phyloP scores from a whole-genome alignment of 2,797 vertebrate species.

The Peromyscus eremicus region DNA sequence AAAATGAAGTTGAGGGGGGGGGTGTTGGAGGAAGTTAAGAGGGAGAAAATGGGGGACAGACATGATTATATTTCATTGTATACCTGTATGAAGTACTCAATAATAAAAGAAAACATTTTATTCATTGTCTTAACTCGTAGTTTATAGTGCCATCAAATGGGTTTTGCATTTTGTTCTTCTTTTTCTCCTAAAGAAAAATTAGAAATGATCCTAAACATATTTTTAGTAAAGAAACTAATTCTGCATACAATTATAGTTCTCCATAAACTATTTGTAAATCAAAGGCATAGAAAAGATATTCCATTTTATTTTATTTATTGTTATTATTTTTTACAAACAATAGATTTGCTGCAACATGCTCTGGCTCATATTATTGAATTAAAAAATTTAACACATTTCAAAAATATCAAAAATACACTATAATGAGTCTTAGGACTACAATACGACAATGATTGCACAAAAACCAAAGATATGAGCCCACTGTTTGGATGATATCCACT shows the following conservation, averaged over 20 bases:
- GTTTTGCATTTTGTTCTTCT: not conserved
- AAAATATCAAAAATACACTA: slow-evolving; percentile 85
- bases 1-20: not conserved
- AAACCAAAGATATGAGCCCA: slow-evolving; percentile 80
- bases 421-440: slow-evolving; percentile 83
- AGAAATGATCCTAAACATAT: slow-evolving; percentile 67
- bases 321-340: slow-evolving; percentile 84
- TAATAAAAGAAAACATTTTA: slow-evolving; percentile 46
- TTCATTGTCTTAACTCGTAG: slow-evolving; percentile 80
- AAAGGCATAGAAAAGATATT: slow-evolving; percentile 81
- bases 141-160: slow-evolving; percentile 73
- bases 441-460: slow-evolving; percentile 79
- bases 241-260: slow-evolving; percentile 68
- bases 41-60: not conserved
- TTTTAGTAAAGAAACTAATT: slow-evolving; percentile 74
- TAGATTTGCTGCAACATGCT: slow-evolving; percentile 84
- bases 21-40: not conserved
- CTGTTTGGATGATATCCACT: slow-evolving; percentile 72
- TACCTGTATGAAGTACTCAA: not conserved
- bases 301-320: slow-evolving; percentile 83
- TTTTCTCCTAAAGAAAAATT: slow-evolving; percentile 59
- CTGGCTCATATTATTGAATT: slow-evolving; percentile 83
- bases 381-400: slow-evolving; percentile 86
- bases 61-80: not conserved
- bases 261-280: slow-evolving; percentile 82